phyloP scores from a whole-genome alignment of 2,113 vertebrate species.

The Macrotis lagotis region DNA sequence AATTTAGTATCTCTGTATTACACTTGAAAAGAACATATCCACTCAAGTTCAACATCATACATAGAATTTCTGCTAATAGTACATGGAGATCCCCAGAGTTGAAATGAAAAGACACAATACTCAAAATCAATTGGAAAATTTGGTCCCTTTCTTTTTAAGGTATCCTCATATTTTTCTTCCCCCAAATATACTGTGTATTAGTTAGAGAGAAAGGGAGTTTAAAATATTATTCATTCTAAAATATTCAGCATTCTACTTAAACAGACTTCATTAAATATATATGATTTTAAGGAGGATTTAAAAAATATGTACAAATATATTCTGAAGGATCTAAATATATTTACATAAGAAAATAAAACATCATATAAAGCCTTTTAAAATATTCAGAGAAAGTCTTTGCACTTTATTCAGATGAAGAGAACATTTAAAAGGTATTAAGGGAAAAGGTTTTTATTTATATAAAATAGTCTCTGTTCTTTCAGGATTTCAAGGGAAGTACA shows the following conservation, averaged over 20 bases:
- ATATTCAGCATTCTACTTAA: neutral
- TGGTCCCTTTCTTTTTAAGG: neutral
- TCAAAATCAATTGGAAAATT: constrained; percentile 11
- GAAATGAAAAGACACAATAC: constrained; percentile 11
- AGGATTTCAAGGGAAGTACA: constrained; percentile 9
- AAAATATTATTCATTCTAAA: constrained; percentile 19
- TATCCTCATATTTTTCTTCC: constrained; percentile 12
- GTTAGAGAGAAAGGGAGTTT: neutral
- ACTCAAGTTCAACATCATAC: neutral
- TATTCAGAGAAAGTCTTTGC: neutral
- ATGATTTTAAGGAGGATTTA: neutral
- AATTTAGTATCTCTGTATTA: constrained; percentile 30
- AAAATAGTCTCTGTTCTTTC: neutral
- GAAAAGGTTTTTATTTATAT: constrained; percentile 11
- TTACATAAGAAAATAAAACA: neutral
- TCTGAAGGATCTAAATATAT: too few species aligned
- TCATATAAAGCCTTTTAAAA: neutral
- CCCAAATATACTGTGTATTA: constrained; percentile 41
- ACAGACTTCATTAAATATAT: neutral
- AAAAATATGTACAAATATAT: neutral
- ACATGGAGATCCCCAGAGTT: neutral
- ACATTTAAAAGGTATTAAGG: neutral
- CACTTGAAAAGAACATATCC: neutral
- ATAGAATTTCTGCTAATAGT: neutral
- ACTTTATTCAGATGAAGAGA: neutral